Base-by-base conservation (phyloP, 2,888 invertebrate genomes). In the Lycophotia porphyrea region DNA sequence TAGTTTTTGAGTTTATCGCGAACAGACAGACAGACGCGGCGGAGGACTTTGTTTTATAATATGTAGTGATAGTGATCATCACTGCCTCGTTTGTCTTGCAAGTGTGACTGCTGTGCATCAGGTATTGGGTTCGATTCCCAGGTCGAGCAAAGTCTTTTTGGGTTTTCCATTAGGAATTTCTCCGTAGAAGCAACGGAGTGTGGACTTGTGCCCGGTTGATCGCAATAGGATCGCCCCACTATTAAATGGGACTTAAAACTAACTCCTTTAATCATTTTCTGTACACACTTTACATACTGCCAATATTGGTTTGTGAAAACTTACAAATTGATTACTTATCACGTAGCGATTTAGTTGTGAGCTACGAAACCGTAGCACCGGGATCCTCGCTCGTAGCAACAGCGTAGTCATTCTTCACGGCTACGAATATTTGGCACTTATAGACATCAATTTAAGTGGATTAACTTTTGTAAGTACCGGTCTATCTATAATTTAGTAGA, bases 371-470 rank as follows among this genome's bases (percentile, higher is more conserved):
- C 7, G 60, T 42, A 61, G n/a, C 36, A 21, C n/a, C 47, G 21
- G 21, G 27, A 44, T 58, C 15, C 27, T 39, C 47, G n/a, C 34
- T 42, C 24, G 24, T 63, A 63, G 74, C 49, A 61, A 63, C 61
- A n/a, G 31, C 31, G 21, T 47, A 65, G 36, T 4, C n/a, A 52
- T 31, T 71, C 18, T 21, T 31, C 8, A 21, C 5, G 49, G 18
- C 39, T 52, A 69, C 18, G 21, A 58, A 31, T 55, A n/a, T 52
- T 52, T 52, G 49, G n/a, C 11, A 52, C 36, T 15, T n/a, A n/a
- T n/a, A 36, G 2, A 47, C 34, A 71, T 34, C 34, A 36, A 61
- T 34, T 47, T 34, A 13, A 36, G 4, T 5, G 15, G 11, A 58
- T 58, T 58, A 9, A 24, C 8, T 52, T 34, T 7, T n/a, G 9